Conservation (phyloP, 2,113 vertebrate species). For the Taxidea taxus region DNA sequence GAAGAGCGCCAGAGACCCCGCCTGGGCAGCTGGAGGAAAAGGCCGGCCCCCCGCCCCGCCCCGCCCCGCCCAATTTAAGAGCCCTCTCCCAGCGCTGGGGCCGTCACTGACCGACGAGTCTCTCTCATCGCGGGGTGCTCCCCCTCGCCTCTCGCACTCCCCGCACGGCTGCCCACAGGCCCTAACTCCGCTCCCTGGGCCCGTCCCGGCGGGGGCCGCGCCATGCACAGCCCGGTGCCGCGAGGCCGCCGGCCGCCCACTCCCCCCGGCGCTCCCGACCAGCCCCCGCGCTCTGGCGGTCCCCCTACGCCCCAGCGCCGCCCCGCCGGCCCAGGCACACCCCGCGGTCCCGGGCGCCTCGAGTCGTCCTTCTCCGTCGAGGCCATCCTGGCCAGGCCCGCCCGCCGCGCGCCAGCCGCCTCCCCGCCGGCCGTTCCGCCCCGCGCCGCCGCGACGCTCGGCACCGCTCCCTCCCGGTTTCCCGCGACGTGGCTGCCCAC, state of each 20-base stretch:
- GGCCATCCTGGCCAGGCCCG: conserved; percentile 72
- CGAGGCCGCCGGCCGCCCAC: neutral
- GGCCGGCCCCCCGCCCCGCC: neutral
- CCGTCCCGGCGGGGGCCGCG: neutral
- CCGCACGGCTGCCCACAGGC: neutral
- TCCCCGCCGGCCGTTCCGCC: neutral
- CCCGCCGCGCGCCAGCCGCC: neutral
- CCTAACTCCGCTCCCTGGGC: neutral
- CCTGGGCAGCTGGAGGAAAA: neutral
- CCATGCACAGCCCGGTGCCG: neutral
- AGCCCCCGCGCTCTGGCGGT: neutral
- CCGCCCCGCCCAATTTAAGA: conserved; percentile 9
- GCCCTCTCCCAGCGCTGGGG: neutral
- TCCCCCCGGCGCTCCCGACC: neutral
- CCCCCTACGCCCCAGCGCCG: neutral
- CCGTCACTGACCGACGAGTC: neutral
- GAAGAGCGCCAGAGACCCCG: too few relatives aligned
- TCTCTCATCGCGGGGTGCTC: neutral
- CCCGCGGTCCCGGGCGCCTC: neutral
- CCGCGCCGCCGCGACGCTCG: neutral
- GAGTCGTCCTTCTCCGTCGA: conserved; percentile 77
- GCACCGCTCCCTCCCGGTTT: neutral
- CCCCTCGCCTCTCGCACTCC: neutral
- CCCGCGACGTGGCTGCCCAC: neutral
- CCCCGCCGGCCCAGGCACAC: neutral